Conservation (phyloP, 2,113 vertebrate species). For the Sphaerodactylus townsendi region DNA sequence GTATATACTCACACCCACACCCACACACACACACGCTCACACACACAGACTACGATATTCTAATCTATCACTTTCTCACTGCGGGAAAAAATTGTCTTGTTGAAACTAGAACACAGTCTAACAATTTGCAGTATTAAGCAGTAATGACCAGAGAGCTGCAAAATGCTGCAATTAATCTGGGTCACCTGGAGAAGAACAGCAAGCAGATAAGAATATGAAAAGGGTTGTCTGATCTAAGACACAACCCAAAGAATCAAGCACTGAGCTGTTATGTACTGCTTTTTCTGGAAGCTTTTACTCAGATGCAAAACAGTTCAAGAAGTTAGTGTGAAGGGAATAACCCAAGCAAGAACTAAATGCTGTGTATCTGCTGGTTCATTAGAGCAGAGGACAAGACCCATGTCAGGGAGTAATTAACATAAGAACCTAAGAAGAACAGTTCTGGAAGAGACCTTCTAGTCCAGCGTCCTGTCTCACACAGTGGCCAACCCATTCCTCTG, state of each 20-base stretch:
- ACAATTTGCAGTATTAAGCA: constrained; percentile 41
- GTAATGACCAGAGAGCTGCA: constrained; percentile 34
- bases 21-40: not conserved
- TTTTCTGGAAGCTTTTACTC: not conserved
- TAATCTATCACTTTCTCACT: constrained; percentile 24
- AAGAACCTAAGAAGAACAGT: no score
- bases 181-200: constrained; percentile 41
- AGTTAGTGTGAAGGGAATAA: not conserved
- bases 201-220: constrained; percentile 22
- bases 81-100: constrained; percentile 29
- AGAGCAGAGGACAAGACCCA: not conserved
- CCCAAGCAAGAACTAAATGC: not conserved
- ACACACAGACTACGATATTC: not conserved
- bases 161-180: constrained; percentile 52
- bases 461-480: no score
- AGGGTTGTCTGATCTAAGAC: constrained; percentile 9
- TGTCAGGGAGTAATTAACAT: no score
- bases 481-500: no score
- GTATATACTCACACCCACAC: not conserved
- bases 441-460: no score
- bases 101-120: constrained; percentile 34
- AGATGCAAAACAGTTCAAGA: not conserved
- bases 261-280: not conserved
- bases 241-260: not conserved
- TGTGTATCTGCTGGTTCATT: not conserved